Conservation (phyloP, 2,797 vertebrate species). For the Dendrocincla fuliginosa region DNA sequence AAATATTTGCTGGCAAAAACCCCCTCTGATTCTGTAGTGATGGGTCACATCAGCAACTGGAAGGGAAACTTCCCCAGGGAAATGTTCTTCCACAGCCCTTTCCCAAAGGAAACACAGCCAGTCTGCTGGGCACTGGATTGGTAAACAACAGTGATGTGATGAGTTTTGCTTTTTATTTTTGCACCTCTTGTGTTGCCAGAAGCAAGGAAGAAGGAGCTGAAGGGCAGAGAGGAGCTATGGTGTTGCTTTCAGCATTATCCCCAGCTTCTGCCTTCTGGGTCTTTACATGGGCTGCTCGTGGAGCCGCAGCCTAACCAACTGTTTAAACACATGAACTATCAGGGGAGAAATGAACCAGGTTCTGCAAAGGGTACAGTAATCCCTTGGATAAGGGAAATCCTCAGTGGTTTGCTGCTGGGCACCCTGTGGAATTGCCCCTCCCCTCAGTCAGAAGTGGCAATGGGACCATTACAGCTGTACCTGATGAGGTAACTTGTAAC, state of each 20-base stretch:
- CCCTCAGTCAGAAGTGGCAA: not conserved
- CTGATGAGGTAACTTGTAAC: not conserved
- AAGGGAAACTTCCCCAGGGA: not conserved
- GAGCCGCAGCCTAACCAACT: not conserved
- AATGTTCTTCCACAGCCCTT: not conserved
- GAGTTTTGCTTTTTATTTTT: not conserved
- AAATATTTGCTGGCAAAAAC: conserved; percentile 8
- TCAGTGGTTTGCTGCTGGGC: not conserved
- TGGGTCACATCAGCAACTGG: not conserved
- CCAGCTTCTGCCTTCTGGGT: not conserved
- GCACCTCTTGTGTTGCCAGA: not conserved
- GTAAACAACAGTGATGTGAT: not conserved
- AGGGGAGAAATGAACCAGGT: not conserved
- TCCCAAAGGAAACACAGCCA: not conserved
- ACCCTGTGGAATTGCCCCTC: not conserved
- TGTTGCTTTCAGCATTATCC: not conserved
- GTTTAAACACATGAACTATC: too few species aligned
- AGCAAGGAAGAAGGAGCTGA: not conserved
- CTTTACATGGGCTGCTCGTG: not conserved
- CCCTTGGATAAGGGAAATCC: not conserved
- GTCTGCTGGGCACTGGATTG: not conserved
- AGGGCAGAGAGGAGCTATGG: accelerated
- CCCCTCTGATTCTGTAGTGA: not conserved
- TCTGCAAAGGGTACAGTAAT: not conserved
- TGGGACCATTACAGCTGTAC: not conserved